Evolutionary conservation across 1,140 invertebrate genomes (phyloP).

Genomic region (Drosophila prosaltans): DNA sequence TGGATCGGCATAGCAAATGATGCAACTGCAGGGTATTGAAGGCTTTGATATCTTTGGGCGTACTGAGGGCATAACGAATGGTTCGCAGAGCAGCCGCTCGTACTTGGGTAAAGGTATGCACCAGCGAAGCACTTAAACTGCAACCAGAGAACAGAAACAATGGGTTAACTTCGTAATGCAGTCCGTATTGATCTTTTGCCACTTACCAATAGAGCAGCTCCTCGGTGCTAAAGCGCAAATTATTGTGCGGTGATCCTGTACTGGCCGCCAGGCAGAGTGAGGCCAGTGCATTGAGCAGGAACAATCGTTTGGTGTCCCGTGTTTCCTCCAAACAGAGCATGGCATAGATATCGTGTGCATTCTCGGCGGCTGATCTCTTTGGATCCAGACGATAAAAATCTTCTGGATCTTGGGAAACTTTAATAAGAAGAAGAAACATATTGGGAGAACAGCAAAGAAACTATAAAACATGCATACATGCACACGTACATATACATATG

Average conservation of each 20-base stretch:
- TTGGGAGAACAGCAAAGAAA: background rate
- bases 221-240: conserved; percentile 89
- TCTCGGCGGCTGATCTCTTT: conserved; percentile 70
- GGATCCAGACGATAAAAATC: conserved; percentile 78
- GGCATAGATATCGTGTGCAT: conserved; percentile 78
- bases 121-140: conserved; percentile 92
- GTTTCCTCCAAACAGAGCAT: conserved; percentile 72
- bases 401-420: conserved; percentile 78
- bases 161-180: background rate
- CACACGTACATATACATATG: conserved; percentile 7
- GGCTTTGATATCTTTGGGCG: conserved; percentile 89
- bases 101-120: conserved; percentile 94
- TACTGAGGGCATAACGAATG: conserved; percentile 92
- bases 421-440: background rate
- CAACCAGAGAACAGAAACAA: background rate
- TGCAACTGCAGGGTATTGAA: conserved; percentile 92
- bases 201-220: conserved; percentile 93
- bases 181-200: conserved; percentile 6
- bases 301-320: conserved; percentile 75
- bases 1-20: conserved; percentile 89
- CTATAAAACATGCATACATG: background rate
- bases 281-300: conserved; percentile 77
- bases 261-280: conserved; percentile 82
- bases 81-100: conserved; percentile 93
- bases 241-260: conserved; percentile 65